Conservation (phyloP, 2,113 vertebrate genomes). For the Genyomyrus donnyi region DNA sequence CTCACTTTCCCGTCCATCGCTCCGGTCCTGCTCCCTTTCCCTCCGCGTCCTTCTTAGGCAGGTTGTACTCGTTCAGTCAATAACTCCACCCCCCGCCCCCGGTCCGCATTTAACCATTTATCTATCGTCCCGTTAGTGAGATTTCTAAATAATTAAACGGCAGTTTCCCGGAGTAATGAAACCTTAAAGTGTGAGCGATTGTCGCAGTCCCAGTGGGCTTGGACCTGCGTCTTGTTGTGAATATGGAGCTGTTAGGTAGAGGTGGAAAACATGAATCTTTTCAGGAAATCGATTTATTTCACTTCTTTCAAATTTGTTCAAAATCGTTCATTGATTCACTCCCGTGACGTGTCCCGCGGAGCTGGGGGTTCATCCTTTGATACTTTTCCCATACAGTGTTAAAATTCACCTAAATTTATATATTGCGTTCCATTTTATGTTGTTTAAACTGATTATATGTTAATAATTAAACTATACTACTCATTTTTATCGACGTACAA, state of each 20-base stretch:
- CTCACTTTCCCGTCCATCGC: neutral
- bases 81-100: slow-evolving; percentile 51
- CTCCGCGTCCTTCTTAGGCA: slow-evolving; percentile 46
- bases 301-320: neutral
- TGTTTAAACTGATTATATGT: neutral
- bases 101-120: slow-evolving; percentile 25
- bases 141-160: neutral
- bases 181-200: neutral
- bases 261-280: neutral
- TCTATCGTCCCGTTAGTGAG: neutral
- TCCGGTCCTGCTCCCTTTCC: slow-evolving; percentile 24
- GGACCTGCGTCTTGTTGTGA: neutral
- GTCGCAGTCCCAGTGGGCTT: neutral
- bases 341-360: neutral
- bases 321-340: neutral
- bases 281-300: neutral
- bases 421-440: neutral
- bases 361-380: neutral
- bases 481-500: neutral
- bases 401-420: neutral
- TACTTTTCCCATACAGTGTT: neutral
- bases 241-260: neutral
- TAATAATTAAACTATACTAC: neutral
- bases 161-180: neutral
- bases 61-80: slow-evolving; percentile 54